Conservation (phyloP, 2,113 vertebrate genomes). For the Rostratula benghalensis region DNA sequence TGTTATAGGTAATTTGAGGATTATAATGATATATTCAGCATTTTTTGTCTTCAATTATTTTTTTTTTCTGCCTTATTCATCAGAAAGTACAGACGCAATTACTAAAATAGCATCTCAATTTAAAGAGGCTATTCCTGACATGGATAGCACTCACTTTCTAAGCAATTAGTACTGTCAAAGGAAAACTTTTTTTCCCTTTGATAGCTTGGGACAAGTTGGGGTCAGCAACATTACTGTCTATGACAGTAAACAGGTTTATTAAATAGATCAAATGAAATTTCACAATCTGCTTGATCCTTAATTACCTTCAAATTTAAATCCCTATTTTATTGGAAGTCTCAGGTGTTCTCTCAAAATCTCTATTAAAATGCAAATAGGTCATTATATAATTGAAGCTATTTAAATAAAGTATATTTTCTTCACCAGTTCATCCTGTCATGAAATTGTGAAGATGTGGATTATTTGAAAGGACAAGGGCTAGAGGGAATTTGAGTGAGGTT, state of each 20-base stretch:
- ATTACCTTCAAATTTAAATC: conserved; percentile 71
- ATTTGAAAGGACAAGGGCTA: conserved; percentile 21
- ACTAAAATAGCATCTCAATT: not conserved
- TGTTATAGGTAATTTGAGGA: not conserved
- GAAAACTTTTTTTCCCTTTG: conserved; percentile 18
- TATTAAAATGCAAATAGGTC: conserved; percentile 76
- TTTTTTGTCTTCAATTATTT: not conserved
- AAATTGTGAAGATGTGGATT: not conserved
- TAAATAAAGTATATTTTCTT: conserved; percentile 59
- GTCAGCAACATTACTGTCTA: conserved; percentile 37
- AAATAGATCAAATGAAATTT: conserved; percentile 64
- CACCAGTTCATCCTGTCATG: conserved; percentile 4
- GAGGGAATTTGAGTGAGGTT: not conserved
- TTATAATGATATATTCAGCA: not conserved
- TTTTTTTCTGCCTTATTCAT: not conserved
- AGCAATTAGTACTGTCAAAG: not conserved
- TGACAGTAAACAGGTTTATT: conserved; percentile 63
- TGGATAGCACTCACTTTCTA: not conserved
- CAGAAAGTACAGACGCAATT: not conserved
- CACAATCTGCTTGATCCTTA: conserved; percentile 59
- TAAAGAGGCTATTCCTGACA: conserved; percentile 23
- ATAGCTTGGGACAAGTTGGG: conserved; percentile 1
- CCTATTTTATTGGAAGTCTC: conserved; percentile 60
- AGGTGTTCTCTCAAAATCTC: conserved; percentile 62
- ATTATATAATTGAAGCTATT: conserved; percentile 70